Conservation (phyloP, 37 sponge, comb jelly and placozoan species). For the Cladorhizidae sp. region DNA sequence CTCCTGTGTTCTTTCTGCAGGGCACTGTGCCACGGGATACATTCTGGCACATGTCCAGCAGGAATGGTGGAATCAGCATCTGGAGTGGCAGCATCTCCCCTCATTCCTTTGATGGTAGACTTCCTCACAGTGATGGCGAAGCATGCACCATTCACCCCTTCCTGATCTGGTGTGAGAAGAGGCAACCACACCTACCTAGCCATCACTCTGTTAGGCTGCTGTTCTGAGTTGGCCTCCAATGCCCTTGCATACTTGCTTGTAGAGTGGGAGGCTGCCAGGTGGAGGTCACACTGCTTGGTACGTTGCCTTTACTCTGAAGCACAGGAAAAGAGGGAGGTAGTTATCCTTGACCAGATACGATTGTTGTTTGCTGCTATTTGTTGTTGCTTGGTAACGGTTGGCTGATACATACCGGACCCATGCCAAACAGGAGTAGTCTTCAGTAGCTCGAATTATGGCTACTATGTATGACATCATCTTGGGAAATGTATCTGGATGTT, state of each 20-base stretch:
- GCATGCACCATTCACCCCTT: too few species aligned
- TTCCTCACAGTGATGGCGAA: too few species aligned
- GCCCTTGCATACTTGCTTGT: too few species aligned
- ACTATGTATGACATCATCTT: too few species aligned
- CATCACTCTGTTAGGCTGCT: not conserved
- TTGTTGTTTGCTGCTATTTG: conserved; percentile 6
- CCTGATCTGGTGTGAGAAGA: not conserved
- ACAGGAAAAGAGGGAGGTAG: conserved; percentile 24
- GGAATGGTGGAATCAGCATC: not conserved
- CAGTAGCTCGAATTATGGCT: not conserved
- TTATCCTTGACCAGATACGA: conserved; percentile 15
- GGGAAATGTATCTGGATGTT: not conserved
- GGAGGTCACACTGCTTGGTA: not conserved
- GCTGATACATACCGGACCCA: conserved; percentile 28
- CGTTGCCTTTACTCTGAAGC: conserved; percentile 21
- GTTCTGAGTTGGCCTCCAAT: not conserved
- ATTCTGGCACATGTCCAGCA: too few species aligned
- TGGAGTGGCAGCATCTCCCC: not conserved
- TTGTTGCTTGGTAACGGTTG: conserved; percentile 24
- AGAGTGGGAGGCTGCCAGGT: too few species aligned
- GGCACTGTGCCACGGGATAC: too few species aligned
- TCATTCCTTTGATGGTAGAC: not conserved
- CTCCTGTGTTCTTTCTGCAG: too few species aligned
- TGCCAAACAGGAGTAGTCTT: conserved; percentile 9
- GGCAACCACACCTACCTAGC: not conserved